phyloP scores from a whole-genome alignment of 37 sponge, comb jelly and placozoan species.

The Agelas oroides region DNA sequence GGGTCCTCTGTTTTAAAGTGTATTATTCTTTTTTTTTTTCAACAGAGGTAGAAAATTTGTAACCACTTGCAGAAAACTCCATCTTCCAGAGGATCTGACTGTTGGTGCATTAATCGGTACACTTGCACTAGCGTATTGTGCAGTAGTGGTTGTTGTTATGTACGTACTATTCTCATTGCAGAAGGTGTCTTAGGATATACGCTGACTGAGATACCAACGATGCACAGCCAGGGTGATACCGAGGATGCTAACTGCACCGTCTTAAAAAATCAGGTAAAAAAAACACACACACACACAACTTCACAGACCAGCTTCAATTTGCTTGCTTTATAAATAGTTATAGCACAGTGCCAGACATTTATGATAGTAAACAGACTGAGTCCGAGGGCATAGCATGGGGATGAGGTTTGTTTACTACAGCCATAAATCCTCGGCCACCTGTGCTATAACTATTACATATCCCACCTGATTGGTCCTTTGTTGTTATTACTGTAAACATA shows the following conservation, averaged over 20 bases:
- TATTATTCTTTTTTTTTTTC: background rate
- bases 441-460: too few species aligned
- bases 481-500: too few species aligned
- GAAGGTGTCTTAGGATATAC: slow-evolving; percentile 41
- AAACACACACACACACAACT: too few species aligned
- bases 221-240: slow-evolving; percentile 5
- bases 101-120: slow-evolving; percentile 53
- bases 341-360: too few species aligned
- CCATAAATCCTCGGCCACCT: too few species aligned
- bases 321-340: background rate
- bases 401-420: too few species aligned
- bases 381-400: too few species aligned
- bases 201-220: slow-evolving; percentile 7
- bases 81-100: slow-evolving; percentile 48
- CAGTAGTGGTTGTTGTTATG: background rate
- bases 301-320: background rate
- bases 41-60: background rate
- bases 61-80: background rate
- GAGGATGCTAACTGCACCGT: background rate
- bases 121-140: background rate
- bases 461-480: too few species aligned
- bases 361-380: too few species aligned
- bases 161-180: background rate
- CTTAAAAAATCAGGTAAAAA: slow-evolving; percentile 14
- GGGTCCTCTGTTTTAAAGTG: too few species aligned